A percentile compares a stretch with the other conserved stretches of the same genome.
These are phyloP conservation scores for Patella pellucida DNA, from an alignment of 2,888 invertebrate species.

Conservation along the genomic window DNA sequence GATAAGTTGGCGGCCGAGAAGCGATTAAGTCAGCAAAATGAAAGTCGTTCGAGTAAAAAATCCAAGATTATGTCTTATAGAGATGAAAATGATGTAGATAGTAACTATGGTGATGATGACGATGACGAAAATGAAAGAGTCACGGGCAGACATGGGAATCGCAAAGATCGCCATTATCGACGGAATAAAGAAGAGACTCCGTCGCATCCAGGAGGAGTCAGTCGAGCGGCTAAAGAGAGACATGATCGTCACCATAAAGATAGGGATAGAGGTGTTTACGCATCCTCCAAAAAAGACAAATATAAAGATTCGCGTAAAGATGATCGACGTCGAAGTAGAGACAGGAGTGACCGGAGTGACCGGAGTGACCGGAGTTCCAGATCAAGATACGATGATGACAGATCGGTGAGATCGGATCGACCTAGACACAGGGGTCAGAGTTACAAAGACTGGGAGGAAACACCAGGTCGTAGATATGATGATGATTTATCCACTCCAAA, in stretches of 20 bases:
- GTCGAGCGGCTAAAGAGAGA: conserved; percentile 82
- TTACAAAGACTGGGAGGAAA: conserved; percentile 67
- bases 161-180: conserved; percentile 78
- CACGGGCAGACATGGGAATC: neutral
- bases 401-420: conserved; percentile 31
- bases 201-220: conserved; percentile 92
- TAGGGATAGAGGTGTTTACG: conserved; percentile 81
- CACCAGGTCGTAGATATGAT: conserved; percentile 73
- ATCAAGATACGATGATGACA: conserved; percentile 23
- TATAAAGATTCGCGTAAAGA: conserved; percentile 77
- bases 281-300: conserved; percentile 79
- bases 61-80: conserved; percentile 61
- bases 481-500: conserved; percentile 91
- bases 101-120: conserved; percentile 41
- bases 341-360: conserved; percentile 52
- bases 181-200: conserved; percentile 89
- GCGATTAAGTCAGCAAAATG: conserved; percentile 47
- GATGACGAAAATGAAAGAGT: conserved; percentile 30
- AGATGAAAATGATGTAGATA: conserved; percentile 55
- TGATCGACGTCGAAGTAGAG: conserved; percentile 32
- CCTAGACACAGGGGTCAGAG: conserved; percentile 45
- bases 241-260: conserved; percentile 76
- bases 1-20: conserved; percentile 71
- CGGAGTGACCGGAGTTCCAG: conserved; percentile 34
- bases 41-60: conserved; percentile 47